A percentile compares a stretch with the other conserved stretches of the same genome.
These are phyloP conservation scores for Psococerastis gibbosa DNA, from an alignment of 2,888 invertebrate species.

Conservation along the genomic window DNA sequence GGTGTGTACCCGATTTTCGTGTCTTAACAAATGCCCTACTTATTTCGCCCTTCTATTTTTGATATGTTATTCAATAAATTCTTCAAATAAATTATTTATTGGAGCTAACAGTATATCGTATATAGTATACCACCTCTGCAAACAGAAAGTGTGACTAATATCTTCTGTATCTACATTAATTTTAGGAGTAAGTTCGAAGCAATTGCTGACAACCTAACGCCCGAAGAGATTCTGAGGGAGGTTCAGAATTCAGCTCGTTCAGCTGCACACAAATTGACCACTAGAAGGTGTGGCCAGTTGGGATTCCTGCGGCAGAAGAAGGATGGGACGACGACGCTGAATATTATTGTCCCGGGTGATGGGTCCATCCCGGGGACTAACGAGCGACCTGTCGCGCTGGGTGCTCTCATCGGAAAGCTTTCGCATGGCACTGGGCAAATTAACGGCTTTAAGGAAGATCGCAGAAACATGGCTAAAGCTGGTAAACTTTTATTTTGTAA, in stretches of 20 bases:
- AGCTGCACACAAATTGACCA: conserved; percentile 41
- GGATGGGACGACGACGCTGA: conserved; percentile 77
- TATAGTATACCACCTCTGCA: no score
- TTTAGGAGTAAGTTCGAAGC: conserved; percentile 43
- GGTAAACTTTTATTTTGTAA: conserved; percentile 20
- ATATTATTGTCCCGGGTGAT: conserved; percentile 57
- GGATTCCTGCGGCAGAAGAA: conserved; percentile 72
- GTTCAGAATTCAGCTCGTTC: conserved; percentile 49
- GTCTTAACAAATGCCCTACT: no score
- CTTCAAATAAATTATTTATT: conserved; percentile 3
- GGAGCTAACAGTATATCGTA: no score
- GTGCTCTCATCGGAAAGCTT: conserved; percentile 65
- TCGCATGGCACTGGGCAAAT: conserved; percentile 57
- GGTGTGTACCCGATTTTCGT: no score
- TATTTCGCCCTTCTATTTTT: no score
- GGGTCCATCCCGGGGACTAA: conserved; percentile 48
- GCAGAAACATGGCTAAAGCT: conserved; percentile 70
- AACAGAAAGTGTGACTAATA: no score
- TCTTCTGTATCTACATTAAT: conserved; percentile 5
- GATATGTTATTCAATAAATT: background rate
- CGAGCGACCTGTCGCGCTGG: conserved; percentile 64
- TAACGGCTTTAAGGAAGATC: conserved; percentile 68
- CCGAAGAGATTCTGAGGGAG: conserved; percentile 59
- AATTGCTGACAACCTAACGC: conserved; percentile 51
- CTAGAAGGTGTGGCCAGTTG: conserved; percentile 31